phyloP scores from a whole-genome alignment of 1,140 invertebrate species.

The Monomorium pharaonis region DNA sequence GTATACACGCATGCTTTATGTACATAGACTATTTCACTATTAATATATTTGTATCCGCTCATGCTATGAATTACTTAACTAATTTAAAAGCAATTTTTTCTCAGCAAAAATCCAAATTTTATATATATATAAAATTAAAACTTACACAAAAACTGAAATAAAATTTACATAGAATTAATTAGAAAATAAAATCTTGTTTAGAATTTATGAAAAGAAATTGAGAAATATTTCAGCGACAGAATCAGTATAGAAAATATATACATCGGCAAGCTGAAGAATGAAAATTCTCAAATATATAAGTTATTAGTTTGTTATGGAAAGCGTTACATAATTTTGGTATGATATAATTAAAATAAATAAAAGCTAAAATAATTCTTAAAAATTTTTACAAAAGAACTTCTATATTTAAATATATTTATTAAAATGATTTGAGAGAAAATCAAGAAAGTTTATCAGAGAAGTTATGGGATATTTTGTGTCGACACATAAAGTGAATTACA shows the following conservation, averaged over 20 bases:
- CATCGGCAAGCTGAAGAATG: background rate
- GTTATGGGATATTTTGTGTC: constrained; percentile 21
- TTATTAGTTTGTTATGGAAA: background rate
- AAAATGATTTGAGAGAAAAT: background rate
- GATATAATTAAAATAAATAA: background rate
- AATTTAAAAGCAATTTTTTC: background rate
- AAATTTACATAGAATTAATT: background rate
- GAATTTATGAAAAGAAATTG: background rate
- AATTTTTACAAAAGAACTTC: background rate
- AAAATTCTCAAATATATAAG: background rate
- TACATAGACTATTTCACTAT: background rate
- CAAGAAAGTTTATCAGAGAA: constrained; percentile 34
- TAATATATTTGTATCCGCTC: background rate
- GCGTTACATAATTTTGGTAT: background rate
- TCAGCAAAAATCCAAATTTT: background rate
- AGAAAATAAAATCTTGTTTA: background rate
- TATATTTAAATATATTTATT: constrained; percentile 12
- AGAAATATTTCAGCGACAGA: background rate
- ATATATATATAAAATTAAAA: no score
- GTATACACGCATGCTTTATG: background rate
- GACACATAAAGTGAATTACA: constrained; percentile 43
- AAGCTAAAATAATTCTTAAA: background rate
- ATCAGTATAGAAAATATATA: background rate
- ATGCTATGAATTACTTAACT: constrained; percentile 9
- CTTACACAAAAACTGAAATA: background rate